These are phyloP conservation scores for Pomacea maculata DNA, from an alignment of 1,140 invertebrate species.

Conservation along the genomic window DNA sequence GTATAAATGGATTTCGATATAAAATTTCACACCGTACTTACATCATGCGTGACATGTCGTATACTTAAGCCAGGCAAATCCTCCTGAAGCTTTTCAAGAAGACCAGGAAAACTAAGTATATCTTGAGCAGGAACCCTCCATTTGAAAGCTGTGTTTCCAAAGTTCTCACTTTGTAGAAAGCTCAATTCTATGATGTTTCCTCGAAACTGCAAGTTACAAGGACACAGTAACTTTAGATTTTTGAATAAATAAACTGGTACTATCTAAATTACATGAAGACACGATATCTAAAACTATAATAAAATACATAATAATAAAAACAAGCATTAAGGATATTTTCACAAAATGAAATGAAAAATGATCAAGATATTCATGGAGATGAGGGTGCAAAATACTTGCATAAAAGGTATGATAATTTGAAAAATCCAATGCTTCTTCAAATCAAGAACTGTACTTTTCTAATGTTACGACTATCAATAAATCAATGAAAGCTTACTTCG, in stretches of 20 bases:
- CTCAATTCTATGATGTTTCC: conserved; percentile 38
- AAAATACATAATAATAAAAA: background rate
- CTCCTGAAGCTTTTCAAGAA: conserved; percentile 35
- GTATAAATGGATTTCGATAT: background rate
- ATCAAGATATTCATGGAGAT: background rate
- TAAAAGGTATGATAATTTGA: background rate
- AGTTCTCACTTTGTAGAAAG: conserved; percentile 28
- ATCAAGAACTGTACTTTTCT: no score
- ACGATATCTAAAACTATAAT: background rate
- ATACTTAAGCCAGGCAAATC: conserved; percentile 37
- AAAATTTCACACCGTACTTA: conserved; percentile 22
- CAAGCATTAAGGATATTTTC: background rate
- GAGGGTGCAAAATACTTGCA: background rate
- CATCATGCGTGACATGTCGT: conserved; percentile 29
- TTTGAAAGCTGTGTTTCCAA: conserved; percentile 23
- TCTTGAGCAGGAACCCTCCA: conserved; percentile 6
- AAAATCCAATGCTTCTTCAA: no score
- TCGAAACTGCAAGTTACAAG: conserved; percentile 20
- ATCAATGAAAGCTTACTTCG: no score
- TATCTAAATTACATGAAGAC: background rate
- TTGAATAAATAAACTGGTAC: no score
- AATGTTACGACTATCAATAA: no score
- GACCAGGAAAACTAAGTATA: conserved; percentile 25
- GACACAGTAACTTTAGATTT: no score
- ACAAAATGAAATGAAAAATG: background rate